Evolutionary conservation across 2,888 invertebrate genomes (phyloP).

Genomic region (Ferrisia virgata): DNA sequence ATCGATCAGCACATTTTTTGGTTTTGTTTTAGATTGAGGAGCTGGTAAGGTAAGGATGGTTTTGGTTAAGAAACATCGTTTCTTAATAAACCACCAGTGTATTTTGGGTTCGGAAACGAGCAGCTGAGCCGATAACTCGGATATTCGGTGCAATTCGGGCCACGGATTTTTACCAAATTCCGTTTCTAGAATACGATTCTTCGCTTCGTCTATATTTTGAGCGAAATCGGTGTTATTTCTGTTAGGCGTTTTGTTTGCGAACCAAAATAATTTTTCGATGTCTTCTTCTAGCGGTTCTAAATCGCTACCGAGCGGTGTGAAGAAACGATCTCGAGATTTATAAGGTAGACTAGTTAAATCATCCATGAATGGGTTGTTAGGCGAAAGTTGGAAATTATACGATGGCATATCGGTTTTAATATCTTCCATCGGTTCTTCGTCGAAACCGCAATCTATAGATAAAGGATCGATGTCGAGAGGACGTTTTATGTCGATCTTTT

Average conservation of each 20-base stretch:
- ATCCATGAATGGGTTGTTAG: neutral
- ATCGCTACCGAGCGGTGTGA: neutral
- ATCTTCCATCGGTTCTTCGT: neutral
- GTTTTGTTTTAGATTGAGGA: neutral
- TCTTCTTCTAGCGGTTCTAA: neutral
- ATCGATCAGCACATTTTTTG: neutral
- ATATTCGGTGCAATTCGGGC: neutral
- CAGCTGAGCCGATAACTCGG: neutral
- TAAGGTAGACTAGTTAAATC: neutral
- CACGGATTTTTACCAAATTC: neutral
- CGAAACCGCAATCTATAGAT: neutral
- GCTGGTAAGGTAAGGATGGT: neutral
- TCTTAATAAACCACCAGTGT: constrained; percentile 30
- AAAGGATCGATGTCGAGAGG: neutral
- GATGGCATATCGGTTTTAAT: neutral
- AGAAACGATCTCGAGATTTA: neutral
- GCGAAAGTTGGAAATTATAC: neutral
- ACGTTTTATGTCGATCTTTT: neutral
- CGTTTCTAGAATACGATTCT: neutral
- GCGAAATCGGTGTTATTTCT: neutral
- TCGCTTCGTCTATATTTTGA: neutral
- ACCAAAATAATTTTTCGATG: neutral
- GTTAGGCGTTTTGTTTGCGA: neutral
- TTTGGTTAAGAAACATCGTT: constrained; percentile 6
- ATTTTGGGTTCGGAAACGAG: neutral